Evolutionary conservation across 2,797 vertebrate genomes (phyloP).

Genomic region (Zalophus californianus): DNA sequence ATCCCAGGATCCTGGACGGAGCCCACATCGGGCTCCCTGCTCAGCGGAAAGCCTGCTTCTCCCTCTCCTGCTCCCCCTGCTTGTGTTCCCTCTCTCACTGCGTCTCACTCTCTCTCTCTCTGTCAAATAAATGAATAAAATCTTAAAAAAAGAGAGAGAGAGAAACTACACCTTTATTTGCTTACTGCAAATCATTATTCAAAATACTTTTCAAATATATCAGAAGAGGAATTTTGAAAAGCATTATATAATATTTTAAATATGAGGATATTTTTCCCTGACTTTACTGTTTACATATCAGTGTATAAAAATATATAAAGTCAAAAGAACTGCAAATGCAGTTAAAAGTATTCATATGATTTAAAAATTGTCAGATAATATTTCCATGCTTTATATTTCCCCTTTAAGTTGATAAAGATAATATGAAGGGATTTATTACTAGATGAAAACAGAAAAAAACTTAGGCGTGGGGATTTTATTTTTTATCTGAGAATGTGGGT

Average conservation of each 20-base stretch:
- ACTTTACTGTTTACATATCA: not conserved
- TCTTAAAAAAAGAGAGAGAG: no score
- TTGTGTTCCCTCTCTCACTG: no score
- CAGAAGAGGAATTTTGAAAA: not conserved
- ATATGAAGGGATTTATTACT: conserved; percentile 27
- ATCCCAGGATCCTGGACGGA: no score
- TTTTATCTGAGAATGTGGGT: conserved; percentile 18
- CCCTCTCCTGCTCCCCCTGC: no score
- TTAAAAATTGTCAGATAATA: not conserved
- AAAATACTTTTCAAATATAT: conserved; percentile 26
- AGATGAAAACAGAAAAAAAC: conserved; percentile 47
- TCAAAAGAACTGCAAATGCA: not conserved
- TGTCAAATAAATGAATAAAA: no score
- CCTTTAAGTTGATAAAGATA: not conserved
- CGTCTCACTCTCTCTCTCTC: no score
- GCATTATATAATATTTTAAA: not conserved
- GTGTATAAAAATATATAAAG: not conserved
- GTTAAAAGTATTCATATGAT: not conserved
- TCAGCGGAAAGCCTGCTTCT: no score
- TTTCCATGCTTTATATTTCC: not conserved
- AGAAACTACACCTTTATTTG: not conserved
- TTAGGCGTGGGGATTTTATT: not conserved
- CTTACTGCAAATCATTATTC: not conserved
- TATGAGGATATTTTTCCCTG: not conserved
- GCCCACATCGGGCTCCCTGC: no score